These are phyloP conservation scores for Oligia strigilis DNA, from an alignment of 2,888 invertebrate species.

Conservation along the genomic window DNA sequence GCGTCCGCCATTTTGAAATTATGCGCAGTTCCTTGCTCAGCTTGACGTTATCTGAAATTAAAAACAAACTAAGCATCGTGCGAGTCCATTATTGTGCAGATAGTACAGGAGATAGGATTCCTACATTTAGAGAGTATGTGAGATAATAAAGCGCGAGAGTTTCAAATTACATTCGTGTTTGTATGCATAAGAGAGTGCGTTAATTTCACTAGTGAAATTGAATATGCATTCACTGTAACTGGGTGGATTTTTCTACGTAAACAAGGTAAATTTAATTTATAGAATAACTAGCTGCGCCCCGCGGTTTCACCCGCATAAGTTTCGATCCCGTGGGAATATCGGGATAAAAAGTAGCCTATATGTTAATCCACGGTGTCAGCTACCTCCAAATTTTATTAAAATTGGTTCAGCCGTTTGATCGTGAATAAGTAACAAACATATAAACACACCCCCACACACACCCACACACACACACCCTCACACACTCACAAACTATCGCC, in stretches of 20 bases:
- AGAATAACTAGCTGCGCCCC: background rate
- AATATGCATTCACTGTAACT: background rate
- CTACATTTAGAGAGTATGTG: slow-evolving; percentile 30
- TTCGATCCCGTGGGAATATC: too few relatives aligned
- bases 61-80: slow-evolving; percentile 61
- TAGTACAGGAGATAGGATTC: slow-evolving; percentile 28
- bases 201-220: slow-evolving; percentile 3
- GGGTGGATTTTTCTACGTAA: too few relatives aligned
- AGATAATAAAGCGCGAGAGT: slow-evolving; percentile 17
- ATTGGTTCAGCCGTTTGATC: too few relatives aligned
- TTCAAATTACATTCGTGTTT: slow-evolving; percentile 30
- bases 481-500: too few relatives aligned
- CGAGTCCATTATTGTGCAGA: slow-evolving; percentile 48
- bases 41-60: slow-evolving; percentile 66
- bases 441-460: too few relatives aligned
- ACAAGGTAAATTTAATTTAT: background rate
- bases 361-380: too few relatives aligned
- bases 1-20: slow-evolving; percentile 54
- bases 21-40: slow-evolving; percentile 50
- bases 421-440: too few relatives aligned
- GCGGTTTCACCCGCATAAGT: too few relatives aligned
- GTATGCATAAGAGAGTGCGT: slow-evolving; percentile 12
- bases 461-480: too few relatives aligned
- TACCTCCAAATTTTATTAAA: too few relatives aligned
- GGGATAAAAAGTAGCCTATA: too few relatives aligned